Evolutionary conservation across 2,888 invertebrate species (phyloP).

Genomic region (Parelbella ahira): DNA sequence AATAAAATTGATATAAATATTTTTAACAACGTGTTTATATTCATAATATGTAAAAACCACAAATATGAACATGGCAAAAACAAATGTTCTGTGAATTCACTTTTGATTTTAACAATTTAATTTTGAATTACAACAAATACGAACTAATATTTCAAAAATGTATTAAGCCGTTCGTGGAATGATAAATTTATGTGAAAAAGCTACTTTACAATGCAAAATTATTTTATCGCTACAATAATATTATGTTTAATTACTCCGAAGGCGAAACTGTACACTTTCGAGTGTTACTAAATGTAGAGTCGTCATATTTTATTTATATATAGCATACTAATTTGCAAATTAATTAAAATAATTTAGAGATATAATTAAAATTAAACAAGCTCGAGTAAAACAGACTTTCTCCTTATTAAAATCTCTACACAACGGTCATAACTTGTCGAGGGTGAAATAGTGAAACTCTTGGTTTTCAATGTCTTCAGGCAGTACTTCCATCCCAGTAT

Average conservation of each 20-base stretch:
- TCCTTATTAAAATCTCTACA: slow-evolving; percentile 15
- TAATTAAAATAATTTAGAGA: slow-evolving; percentile 22
- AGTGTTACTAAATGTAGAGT: slow-evolving; percentile 2
- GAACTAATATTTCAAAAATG: neutral
- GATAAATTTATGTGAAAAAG: slow-evolving; percentile 1
- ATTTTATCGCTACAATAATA: slow-evolving; percentile 9
- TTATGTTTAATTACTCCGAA: slow-evolving; percentile 1
- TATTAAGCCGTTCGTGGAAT: neutral
- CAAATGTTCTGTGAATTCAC: neutral
- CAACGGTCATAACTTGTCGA: too few species aligned
- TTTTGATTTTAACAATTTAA: neutral
- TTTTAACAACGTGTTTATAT: too few species aligned
- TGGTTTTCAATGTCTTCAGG: too few species aligned
- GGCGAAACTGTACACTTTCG: slow-evolving; percentile 2
- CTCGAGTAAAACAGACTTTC: slow-evolving; percentile 10
- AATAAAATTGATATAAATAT: too few species aligned
- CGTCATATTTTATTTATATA: slow-evolving; percentile 17
- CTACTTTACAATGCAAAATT: slow-evolving; percentile 16
- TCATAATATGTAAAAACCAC: neutral
- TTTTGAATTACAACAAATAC: neutral
- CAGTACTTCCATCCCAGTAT: too few species aligned
- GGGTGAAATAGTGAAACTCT: slow-evolving; percentile 1
- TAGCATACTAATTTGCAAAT: slow-evolving; percentile 13
- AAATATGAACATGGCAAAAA: neutral
- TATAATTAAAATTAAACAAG: slow-evolving; percentile 11